phyloP scores from a whole-genome alignment of 2,797 vertebrate genomes.

The Sternotherus odoratus region DNA sequence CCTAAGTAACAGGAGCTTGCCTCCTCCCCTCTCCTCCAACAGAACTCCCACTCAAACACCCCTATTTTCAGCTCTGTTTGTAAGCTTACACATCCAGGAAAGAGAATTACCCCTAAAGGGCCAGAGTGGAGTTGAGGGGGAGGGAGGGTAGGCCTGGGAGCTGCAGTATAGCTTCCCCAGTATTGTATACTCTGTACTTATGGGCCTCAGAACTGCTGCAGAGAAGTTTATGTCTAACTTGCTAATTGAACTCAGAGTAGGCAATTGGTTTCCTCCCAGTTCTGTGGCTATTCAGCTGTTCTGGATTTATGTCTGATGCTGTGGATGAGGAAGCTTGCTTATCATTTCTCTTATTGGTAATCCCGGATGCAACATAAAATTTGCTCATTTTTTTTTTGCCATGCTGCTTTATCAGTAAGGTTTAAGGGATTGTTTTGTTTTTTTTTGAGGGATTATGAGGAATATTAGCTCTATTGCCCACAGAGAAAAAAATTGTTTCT shows the following conservation, averaged over 20 bases:
- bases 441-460: background rate
- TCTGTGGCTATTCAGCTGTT: conserved; percentile 10
- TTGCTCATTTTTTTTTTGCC: background rate
- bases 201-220: fast-evolving
- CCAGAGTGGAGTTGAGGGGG: too few relatives aligned
- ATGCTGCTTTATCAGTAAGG: background rate
- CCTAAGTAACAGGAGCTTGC: too few relatives aligned
- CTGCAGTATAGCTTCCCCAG: background rate
- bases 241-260: background rate
- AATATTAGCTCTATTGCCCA: background rate
- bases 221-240: background rate
- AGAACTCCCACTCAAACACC: too few relatives aligned
- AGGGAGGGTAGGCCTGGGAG: background rate
- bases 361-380: background rate
- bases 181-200: background rate
- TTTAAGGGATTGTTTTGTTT: background rate
- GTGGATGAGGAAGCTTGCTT: background rate
- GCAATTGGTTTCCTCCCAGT: background rate
- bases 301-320: background rate
- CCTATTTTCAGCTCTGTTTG: too few relatives aligned
- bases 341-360: background rate
- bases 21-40: too few relatives aligned
- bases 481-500: background rate
- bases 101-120: too few relatives aligned
- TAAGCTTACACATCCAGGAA: too few relatives aligned